Evolutionary conservation across 2,113 vertebrate species (phyloP), one percentile per base, ranked within the genome.

Genomic region (Phodopus roborovskii): DNA sequence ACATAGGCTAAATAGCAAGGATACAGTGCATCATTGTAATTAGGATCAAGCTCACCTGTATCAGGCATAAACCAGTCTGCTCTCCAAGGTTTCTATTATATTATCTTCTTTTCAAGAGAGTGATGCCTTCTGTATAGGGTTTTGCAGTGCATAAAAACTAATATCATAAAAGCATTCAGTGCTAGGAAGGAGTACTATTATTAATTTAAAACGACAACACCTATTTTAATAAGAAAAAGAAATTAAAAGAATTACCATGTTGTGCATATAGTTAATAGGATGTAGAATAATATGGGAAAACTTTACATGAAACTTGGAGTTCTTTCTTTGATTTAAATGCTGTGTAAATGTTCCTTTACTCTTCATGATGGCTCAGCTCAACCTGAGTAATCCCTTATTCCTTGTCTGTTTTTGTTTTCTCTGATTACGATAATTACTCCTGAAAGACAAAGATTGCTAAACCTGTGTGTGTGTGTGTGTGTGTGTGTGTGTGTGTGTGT

Each of bases 191-290:
- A 81, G 22, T 82, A 45, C 30, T 90, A 68, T 22, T 68, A 48
- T 20, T 26, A 33, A 82, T 45, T 82, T 92, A 94, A 91, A 93
- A 70, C 28, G 66, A 19, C 12, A 74, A 60, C 17, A 42, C 4
- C 8, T 58, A 53, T 91, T 95, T 94, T 77, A 90, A 11, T 73
- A 84, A 79, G 88, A 89, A 92, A 88, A 85, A 53, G 71, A 89
- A 6, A 6, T 75, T 53, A 87, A 3, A 62, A 2, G 1, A 42
- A 3, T 92, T 94, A 42, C 5, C 24, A 42, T 2, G 73, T 94
- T 17, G 1, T 39, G 10, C 2, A 19, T 91, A 81, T 71, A 73
- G 9, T 84, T 81, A 77, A 58, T 33, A 60, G n/a, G 17, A 45
- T 28, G 33, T 74, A 75, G 28, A 39, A 45, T 45, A 75, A 60